These are phyloP conservation scores for Astropecten irregularis DNA, from an alignment of 53 echinoderm and acorn worm species.

Conservation along the genomic window DNA sequence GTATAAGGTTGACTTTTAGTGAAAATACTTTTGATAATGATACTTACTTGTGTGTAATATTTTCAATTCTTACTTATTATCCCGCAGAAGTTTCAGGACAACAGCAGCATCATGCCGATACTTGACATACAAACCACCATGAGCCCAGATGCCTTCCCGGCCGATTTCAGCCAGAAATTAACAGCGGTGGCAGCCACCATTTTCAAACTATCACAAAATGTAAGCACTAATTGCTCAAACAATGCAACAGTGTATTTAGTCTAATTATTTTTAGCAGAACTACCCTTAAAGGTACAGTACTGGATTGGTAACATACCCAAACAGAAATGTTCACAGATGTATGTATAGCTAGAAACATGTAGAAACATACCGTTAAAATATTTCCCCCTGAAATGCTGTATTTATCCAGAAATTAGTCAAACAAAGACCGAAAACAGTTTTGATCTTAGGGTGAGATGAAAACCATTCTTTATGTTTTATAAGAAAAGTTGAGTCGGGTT, in stretches of 20 bases:
- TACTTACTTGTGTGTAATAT: background rate
- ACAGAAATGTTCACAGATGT: too few relatives aligned
- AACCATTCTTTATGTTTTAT: too few relatives aligned
- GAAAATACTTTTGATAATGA: too few relatives aligned
- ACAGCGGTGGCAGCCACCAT: background rate
- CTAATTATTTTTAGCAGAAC: background rate
- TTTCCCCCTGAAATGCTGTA: too few relatives aligned
- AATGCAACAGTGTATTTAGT: background rate
- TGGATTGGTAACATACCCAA: too few relatives aligned
- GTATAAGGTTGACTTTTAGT: too few relatives aligned
- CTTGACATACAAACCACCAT: background rate
- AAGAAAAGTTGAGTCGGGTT: too few relatives aligned
- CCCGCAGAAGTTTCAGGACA: background rate
- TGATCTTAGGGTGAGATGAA: too few relatives aligned
- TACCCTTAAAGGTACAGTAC: background rate
- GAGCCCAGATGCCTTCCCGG: background rate
- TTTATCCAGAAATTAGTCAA: too few relatives aligned
- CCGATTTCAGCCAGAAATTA: background rate
- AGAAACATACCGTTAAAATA: too few relatives aligned
- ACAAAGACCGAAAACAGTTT: too few relatives aligned
- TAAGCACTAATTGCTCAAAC: background rate
- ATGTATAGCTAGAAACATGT: too few relatives aligned
- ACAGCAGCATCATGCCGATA: background rate
- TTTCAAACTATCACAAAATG: background rate
- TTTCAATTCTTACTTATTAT: background rate